phyloP scores from a whole-genome alignment of 2,888 invertebrate genomes.

The Melieria omissa region DNA sequence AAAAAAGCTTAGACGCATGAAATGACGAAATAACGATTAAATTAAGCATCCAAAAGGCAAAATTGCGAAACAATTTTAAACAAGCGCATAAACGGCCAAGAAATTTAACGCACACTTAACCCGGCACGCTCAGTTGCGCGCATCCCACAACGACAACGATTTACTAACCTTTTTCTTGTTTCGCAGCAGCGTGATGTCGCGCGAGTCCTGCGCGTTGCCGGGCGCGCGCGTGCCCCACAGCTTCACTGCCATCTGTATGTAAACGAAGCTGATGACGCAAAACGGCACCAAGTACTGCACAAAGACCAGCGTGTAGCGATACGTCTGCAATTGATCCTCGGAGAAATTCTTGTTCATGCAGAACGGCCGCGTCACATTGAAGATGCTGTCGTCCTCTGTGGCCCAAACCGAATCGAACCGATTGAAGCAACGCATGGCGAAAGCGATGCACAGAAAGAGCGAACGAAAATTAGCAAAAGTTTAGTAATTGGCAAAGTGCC shows the following conservation, averaged over 20 bases:
- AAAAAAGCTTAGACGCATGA: background rate
- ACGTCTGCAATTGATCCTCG: constrained; percentile 67
- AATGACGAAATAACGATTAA: background rate
- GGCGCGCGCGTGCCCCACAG: constrained; percentile 84
- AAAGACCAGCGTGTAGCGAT: constrained; percentile 69
- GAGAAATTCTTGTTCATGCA: constrained; percentile 69
- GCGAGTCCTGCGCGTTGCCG: constrained; percentile 80
- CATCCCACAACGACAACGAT: background rate
- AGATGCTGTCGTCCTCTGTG: constrained; percentile 58
- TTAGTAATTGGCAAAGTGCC: background rate
- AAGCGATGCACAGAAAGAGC: background rate
- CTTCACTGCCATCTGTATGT: constrained; percentile 80
- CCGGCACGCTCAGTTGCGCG: background rate
- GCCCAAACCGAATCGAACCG: background rate
- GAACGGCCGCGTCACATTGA: constrained; percentile 67
- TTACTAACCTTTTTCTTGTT: constrained; percentile 83
- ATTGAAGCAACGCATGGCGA: background rate
- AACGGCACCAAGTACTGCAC: constrained; percentile 83
- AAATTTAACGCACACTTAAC: background rate
- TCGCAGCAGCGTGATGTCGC: constrained; percentile 82
- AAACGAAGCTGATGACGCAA: constrained; percentile 83
- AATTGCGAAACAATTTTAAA: background rate
- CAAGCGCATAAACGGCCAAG: no score
- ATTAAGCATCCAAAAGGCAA: background rate
- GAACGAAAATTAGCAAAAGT: background rate